phyloP scores from a whole-genome alignment of 2,797 vertebrate species.

The Graptemys geographica region DNA sequence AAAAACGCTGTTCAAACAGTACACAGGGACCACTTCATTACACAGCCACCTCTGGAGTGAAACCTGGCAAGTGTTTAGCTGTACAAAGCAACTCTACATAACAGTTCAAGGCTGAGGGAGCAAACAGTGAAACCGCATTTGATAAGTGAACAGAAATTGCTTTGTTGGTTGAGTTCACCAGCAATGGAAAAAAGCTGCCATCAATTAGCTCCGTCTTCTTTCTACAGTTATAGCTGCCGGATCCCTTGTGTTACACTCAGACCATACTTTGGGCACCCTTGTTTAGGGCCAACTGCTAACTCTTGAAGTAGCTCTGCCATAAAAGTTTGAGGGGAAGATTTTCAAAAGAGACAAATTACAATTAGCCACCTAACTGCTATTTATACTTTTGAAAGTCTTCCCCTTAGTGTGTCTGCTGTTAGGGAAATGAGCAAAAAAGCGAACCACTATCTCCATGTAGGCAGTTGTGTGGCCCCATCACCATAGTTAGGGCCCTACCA shows the following conservation, averaged over 20 bases:
- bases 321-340: background rate
- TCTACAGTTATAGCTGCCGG: background rate
- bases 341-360: background rate
- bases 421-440: background rate
- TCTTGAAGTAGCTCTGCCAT: background rate
- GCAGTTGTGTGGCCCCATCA: background rate
- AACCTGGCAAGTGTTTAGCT: background rate
- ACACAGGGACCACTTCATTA: background rate
- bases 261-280: background rate
- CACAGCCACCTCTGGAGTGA: accelerated
- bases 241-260: background rate
- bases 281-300: background rate
- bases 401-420: background rate
- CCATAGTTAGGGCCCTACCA: too few relatives aligned
- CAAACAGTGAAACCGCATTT: background rate
- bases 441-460: background rate
- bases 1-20: background rate
- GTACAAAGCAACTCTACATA: background rate
- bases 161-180: background rate
- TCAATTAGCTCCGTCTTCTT: accelerated
- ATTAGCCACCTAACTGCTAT: background rate
- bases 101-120: accelerated
- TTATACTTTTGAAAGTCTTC: background rate
- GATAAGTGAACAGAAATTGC: background rate
- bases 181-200: background rate